Percentiles rank a stretch among this genome's conserved stretches.
These are phyloP conservation scores for Bufotes viridis DNA, from an alignment of 2,797 vertebrate genomes.

Conservation along the genomic window DNA sequence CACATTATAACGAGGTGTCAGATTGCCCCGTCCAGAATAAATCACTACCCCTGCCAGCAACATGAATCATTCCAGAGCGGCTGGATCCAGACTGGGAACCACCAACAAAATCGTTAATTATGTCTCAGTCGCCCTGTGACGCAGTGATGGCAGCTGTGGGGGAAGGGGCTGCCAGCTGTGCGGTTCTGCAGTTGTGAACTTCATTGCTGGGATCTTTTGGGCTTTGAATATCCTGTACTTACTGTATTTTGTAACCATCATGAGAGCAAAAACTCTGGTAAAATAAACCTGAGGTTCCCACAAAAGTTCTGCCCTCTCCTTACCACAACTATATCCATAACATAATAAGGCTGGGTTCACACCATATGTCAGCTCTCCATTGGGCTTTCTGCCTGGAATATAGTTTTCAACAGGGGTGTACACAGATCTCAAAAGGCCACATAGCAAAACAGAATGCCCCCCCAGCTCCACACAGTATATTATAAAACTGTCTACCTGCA, in stretches of 20 bases:
- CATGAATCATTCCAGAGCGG: not conserved
- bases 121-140: not conserved
- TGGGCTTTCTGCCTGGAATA: too few species aligned
- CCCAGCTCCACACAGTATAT: too few species aligned
- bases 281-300: not conserved
- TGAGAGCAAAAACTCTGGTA: not conserved
- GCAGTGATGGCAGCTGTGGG: not conserved
- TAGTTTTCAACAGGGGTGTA: too few species aligned
- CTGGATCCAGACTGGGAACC: not conserved
- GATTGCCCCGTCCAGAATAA: conserved; percentile 5
- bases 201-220: not conserved
- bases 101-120: conserved; percentile 2
- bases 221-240: not conserved
- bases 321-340: not conserved
- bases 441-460: too few species aligned
- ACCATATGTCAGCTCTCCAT: too few species aligned
- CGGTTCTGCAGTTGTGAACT: not conserved
- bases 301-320: not conserved
- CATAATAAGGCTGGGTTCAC: too few species aligned
- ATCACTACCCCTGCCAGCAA: not conserved
- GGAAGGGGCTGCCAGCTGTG: not conserved
- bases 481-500: too few species aligned
- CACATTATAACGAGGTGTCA: not conserved
- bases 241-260: not conserved
- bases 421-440: too few species aligned